Evolutionary conservation across 2,797 vertebrate genomes (phyloP), one percentile per base, ranked within the genome.

Genomic region (Phrynocephalus vlangalii): DNA sequence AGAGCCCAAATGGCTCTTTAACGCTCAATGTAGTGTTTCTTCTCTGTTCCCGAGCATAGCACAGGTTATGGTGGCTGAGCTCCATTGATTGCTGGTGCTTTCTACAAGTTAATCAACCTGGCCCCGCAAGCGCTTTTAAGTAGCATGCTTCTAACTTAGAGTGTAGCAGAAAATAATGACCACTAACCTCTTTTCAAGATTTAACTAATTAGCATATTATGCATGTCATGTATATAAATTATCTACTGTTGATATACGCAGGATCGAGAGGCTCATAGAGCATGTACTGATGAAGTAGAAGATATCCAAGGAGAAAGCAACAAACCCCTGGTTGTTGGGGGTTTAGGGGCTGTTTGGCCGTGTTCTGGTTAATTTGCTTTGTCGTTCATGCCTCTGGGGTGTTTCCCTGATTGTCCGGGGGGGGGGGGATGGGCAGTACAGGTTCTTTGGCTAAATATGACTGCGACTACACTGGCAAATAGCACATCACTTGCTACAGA

Each of bases 131-230:
- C 44, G 73, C 94, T 95, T 82, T 50, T 83, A 0, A 75, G 86
- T 92, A 92, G 94, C 95, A 75, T 91, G 96, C 95, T 94, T 92
- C 96, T 97, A 97, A 96, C 95, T 4, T 93, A 84, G 90, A 91
- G 93, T 95, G 93, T 92, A 94, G 88, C 91, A 88, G 38, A 91
- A 87, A 67, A 90, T 83, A 60, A 91, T 88, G 52, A 92, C 87
- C 90, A 96, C 96, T 97, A 96, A 97, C 95, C 91, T 50, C 63
- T 52, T 0, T 44, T 82, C 66, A 87, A 89, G 33, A 87, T 2
- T 8, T 81, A 82, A 44, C 60, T 0, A 48, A 91, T 93, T 92
- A 30, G 48, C 86, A 81, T 3, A 52, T 79, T 48, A 50, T 94
- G 95, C 95, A 96, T 96, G 95, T 90, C 26, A 92, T 93, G n/a